Evolutionary conservation across 2,888 invertebrate genomes (phyloP).

Genomic region (Oscheius sp.): DNA sequence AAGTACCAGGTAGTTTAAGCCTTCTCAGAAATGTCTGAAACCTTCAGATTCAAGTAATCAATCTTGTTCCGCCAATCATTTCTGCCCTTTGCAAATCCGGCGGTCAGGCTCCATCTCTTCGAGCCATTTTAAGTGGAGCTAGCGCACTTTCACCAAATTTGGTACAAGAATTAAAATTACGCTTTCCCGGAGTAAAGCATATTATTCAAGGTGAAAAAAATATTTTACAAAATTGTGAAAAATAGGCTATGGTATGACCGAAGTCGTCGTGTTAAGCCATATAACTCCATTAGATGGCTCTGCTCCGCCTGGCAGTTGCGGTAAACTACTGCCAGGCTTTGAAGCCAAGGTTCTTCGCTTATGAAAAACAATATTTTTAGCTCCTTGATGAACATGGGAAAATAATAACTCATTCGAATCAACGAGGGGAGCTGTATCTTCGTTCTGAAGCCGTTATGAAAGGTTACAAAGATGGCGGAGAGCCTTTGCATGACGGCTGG

Average conservation of each 20-base stretch:
- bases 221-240: neutral
- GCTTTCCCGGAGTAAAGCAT: slow-evolving; percentile 55
- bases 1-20: slow-evolving; percentile 51
- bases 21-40: neutral
- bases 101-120: slow-evolving; percentile 21
- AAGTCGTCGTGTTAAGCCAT: slow-evolving; percentile 58
- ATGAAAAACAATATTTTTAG: neutral
- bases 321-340: slow-evolving; percentile 55
- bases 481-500: slow-evolving; percentile 79
- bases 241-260: slow-evolving; percentile 65
- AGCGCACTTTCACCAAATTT: slow-evolving; percentile 52
- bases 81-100: slow-evolving; percentile 11
- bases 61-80: slow-evolving; percentile 57
- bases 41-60: slow-evolving; percentile 57
- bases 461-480: slow-evolving; percentile 77
- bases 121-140: slow-evolving; percentile 59
- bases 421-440: slow-evolving; percentile 85
- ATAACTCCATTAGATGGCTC: slow-evolving; percentile 43
- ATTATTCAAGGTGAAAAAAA: slow-evolving; percentile 58
- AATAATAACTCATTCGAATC: slow-evolving; percentile 74
- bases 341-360: slow-evolving; percentile 54
- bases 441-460: slow-evolving; percentile 85
- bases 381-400: neutral
- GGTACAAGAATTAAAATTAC: slow-evolving; percentile 44
- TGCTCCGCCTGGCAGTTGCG: slow-evolving; percentile 51